phyloP scores from a whole-genome alignment of 35 echinoderm and acorn worm genomes.

The Heliocidaris tuberculata region DNA sequence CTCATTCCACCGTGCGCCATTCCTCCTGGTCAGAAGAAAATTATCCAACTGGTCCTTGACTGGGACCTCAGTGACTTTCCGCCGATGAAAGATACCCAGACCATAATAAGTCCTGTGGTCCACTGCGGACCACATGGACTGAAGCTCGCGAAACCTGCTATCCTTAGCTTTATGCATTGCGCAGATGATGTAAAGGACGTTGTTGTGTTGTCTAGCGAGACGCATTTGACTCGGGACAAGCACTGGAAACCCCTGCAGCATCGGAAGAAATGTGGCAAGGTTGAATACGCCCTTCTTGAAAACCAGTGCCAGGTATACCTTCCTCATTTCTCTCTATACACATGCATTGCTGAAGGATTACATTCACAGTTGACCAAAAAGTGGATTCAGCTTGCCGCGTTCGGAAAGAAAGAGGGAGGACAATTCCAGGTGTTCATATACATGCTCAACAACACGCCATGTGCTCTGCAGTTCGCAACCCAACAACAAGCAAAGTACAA shows the following conservation, averaged over 20 bases:
- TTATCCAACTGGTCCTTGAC: conserved; percentile 80
- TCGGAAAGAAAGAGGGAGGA: conserved; percentile 58
- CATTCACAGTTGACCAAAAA: conserved; percentile 52
- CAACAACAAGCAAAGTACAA: conserved; percentile 69
- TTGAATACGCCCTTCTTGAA: conserved; percentile 51
- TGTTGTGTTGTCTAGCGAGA: conserved; percentile 76
- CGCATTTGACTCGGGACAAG: conserved; percentile 74
- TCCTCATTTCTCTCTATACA: conserved; percentile 90
- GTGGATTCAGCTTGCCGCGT: conserved; percentile 89
- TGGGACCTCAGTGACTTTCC: conserved; percentile 92
- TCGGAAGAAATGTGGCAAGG: conserved; percentile 27
- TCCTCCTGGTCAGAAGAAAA: conserved; percentile 56
- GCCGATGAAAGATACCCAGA: conserved; percentile 54
- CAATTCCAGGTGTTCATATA: conserved; percentile 83
- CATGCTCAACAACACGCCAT: conserved; percentile 89
- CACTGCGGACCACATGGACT: conserved; percentile 85
- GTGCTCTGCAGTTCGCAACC: conserved; percentile 90
- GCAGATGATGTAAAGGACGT: conserved; percentile 69
- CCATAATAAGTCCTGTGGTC: conserved; percentile 87
- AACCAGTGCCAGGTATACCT: conserved; percentile 79
- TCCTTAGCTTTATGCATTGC: conserved; percentile 85
- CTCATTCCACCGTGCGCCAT: conserved; percentile 82
- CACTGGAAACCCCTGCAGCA: conserved; percentile 50
- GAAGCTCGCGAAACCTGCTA: conserved; percentile 67
- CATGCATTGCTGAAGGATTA: conserved; percentile 73